Base-by-base conservation (phyloP, 1,140 invertebrate genomes). In the Dermatophagoides farinae region DNA sequence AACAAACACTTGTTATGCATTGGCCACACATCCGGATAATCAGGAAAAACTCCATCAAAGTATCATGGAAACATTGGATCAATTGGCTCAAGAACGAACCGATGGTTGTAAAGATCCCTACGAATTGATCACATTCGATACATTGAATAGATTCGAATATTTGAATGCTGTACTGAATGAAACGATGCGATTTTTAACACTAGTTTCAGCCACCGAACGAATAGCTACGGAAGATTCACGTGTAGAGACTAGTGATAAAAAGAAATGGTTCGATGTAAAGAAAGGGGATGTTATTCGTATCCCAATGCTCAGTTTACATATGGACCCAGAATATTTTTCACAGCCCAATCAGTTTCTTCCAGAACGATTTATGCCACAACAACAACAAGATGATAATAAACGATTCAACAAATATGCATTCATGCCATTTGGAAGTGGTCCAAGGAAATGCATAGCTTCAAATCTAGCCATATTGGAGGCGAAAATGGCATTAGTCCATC, bases 1-100 rank as follows among this genome's bases (percentile, higher is more conserved):
- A 25, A 68, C 75, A 0, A 79, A 79, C 60, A 68, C 75, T 0
- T 67, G 74, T 1, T 78, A 78, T 53, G 68, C 77, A 53, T 64
- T 84, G 23, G 78, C 81, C 6, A 65, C 72, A 18, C 68, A 82
- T 61, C 76, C 71, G 0, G 69, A 76, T 0, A 23, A n/a, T 2
- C 53, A 55, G 16, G 53, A 55, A 55, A 14, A 23, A 39, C 53
- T 55, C 16, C 39, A 55, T 25, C 1, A 38, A 12, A 23, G 25
- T n/a, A 40, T 55, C 12, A 44, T 55, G 12, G 20, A 61, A 18
- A 25, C 25, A 18, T 5, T 64, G 6, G 25, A 20, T 4, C 18
- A 51, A 20, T 23, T 23, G 6, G 49, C 14, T 23, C 1, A 31
- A 6, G 18, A 31, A 51, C 1, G 18, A 16, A 6, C 1, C 20